phyloP scores from a whole-genome alignment of 2,797 vertebrate species.

The Cottoperca gobio region DNA sequence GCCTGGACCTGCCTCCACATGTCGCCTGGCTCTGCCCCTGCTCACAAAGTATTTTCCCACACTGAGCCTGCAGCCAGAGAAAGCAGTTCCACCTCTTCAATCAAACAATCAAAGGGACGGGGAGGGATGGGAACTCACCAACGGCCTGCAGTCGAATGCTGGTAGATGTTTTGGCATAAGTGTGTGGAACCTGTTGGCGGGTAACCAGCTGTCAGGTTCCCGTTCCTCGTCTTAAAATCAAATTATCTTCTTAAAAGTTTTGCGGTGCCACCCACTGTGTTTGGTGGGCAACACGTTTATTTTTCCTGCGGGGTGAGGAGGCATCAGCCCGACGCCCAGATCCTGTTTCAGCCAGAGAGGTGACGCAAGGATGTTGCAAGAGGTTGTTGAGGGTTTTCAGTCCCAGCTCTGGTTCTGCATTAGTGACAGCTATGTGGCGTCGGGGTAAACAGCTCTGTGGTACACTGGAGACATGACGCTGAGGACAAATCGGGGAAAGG shows the following conservation, averaged over 20 bases:
- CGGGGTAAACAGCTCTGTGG: constrained; percentile 30
- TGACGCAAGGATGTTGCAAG: constrained; percentile 42
- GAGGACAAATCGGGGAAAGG: background rate
- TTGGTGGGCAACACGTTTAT: constrained; percentile 16
- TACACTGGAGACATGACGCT: constrained; percentile 9
- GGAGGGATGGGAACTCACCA: constrained; percentile 28
- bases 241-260: constrained; percentile 24
- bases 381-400: constrained; percentile 10
- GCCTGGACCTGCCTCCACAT: constrained; percentile 79
- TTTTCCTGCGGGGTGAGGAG: constrained; percentile 20
- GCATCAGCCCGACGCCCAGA: constrained; percentile 16
- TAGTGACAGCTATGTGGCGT: constrained; percentile 35
- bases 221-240: background rate
- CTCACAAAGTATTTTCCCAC: constrained; percentile 89
- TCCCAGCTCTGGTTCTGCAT: constrained; percentile 26
- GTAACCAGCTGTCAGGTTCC: constrained; percentile 12
- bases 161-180: constrained; percentile 17
- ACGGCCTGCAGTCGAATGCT: background rate
- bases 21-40: constrained; percentile 69
- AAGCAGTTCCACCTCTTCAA: constrained; percentile 81
- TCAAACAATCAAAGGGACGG: constrained; percentile 54
- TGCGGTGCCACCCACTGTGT: constrained; percentile 29
- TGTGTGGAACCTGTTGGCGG: constrained; percentile 33
- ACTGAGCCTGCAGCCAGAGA: constrained; percentile 84
- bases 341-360: constrained; percentile 15